Evolutionary conservation across 2,113 vertebrate genomes (phyloP), one percentile per base, ranked within the genome.

Genomic region (Cyprinodon tularosa): DNA sequence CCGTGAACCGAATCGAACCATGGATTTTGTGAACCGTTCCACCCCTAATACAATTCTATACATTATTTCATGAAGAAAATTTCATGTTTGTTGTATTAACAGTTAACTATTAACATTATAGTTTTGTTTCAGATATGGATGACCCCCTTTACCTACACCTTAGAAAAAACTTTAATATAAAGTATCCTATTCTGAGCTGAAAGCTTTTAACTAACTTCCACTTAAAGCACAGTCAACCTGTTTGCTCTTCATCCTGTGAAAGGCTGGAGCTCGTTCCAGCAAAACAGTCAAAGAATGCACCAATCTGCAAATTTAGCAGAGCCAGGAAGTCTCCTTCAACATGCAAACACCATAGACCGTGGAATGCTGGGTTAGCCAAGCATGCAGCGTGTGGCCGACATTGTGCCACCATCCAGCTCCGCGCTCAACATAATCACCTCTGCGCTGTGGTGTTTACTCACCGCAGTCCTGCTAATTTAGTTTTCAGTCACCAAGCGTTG

Each of bases 241-340:
- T 76, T 65, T 73, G 70, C 69, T 77, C 62, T 73, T 14, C 62
- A 68, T 57, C 65, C 61, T 66, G 38, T 80, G n/a, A 74, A 73
- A 62, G 44, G 17, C 22, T 60, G 66, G 72, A 72, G 82, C 84
- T 74, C 84, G 59, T 69, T 86, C 73, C 84, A 86, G 76, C 83
- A 87, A 77, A 89, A 80, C 74, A 83, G 90, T 74, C 80, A n/a
- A 81, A 83, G 89, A 93, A 92, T 90, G 86, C 83, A 74, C 1
- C 69, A 50, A 68, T 63, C 82, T 62, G 63, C 62, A 22, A 61
- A 29, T 4, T 39, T 60, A 68, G 67, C 82, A 39, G 22, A 72
- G 61, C 50, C 72, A 83, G 82, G 85, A 86, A 84, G 88, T 66
- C 67, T 73, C 62, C 74, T 71, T 29, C 71, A 14, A 37, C 66